phyloP scores from a whole-genome alignment of 2,888 invertebrate genomes.

The Apodemia duryi region DNA sequence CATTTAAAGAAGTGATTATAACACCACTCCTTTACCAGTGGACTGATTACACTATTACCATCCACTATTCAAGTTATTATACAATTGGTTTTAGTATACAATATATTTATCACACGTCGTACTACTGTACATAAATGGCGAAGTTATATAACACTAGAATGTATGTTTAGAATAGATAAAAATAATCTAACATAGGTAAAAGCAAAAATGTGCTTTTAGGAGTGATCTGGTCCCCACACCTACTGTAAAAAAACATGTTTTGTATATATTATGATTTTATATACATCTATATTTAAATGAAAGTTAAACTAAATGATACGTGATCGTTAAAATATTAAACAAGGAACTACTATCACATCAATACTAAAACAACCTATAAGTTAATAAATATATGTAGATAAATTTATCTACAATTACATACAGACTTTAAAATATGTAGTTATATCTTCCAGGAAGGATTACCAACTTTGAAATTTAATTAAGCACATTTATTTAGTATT shows the following conservation, averaged over 20 bases:
- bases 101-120: slow-evolving; percentile 63
- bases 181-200: slow-evolving; percentile 25
- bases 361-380: slow-evolving; percentile 7
- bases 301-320: neutral
- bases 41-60: slow-evolving; percentile 43
- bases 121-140: slow-evolving; percentile 65
- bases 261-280: slow-evolving; percentile 1
- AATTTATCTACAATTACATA: no score
- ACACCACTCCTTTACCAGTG: slow-evolving; percentile 58
- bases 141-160: slow-evolving; percentile 36
- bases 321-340: slow-evolving; percentile 1
- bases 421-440: neutral
- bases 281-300: neutral
- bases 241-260: slow-evolving; percentile 8
- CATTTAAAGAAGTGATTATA: slow-evolving; percentile 59
- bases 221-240: slow-evolving; percentile 20
- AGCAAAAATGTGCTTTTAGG: slow-evolving; percentile 4
- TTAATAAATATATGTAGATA: no score
- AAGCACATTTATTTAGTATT: neutral
- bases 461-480: neutral
- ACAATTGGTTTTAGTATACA: slow-evolving; percentile 35
- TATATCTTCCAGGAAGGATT: neutral
- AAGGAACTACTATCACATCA: slow-evolving; percentile 12
- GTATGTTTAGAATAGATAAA: slow-evolving; percentile 24
- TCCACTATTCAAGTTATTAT: slow-evolving; percentile 41